Percentiles rank a stretch among this genome's conserved stretches.
Evolutionary conservation across 37 sponge, comb jelly and placozoan species (phyloP).

Genomic region (Bolinopsis microptera): DNA sequence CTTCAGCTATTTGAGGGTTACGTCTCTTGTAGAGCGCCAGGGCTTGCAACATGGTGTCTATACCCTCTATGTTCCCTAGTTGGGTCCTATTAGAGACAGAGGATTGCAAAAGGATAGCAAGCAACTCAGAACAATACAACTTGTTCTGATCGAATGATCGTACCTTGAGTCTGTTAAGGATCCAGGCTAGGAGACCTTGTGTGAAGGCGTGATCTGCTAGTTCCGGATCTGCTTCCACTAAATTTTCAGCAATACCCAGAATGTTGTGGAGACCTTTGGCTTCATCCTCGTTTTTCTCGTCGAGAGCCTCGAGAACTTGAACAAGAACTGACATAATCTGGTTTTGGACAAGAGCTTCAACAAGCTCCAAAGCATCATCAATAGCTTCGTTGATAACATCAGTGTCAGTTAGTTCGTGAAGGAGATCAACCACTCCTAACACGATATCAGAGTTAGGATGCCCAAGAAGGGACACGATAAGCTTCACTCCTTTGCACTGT

Average conservation of each 20-base stretch:
- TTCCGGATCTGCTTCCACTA: slow-evolving; percentile 80
- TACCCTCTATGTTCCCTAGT: slow-evolving; percentile 88
- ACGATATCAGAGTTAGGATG: slow-evolving; percentile 75
- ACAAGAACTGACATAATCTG: slow-evolving; percentile 85
- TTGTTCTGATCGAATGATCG: slow-evolving; percentile 94
- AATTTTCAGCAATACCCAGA: slow-evolving; percentile 89
- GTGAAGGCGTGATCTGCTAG: slow-evolving; percentile 77
- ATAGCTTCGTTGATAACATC: slow-evolving; percentile 70
- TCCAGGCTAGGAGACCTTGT: slow-evolving; percentile 89
- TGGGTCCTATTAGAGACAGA: slow-evolving; percentile 66
- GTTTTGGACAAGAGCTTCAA: slow-evolving; percentile 74
- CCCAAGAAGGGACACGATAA: slow-evolving; percentile 24
- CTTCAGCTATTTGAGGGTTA: slow-evolving; percentile 82
- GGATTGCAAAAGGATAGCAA: slow-evolving; percentile 89
- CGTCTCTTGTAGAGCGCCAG: slow-evolving; percentile 92
- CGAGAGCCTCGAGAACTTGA: slow-evolving; percentile 79
- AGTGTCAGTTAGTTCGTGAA: slow-evolving; percentile 93
- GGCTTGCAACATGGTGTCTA: slow-evolving; percentile 88
- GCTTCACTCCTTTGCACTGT: slow-evolving; percentile 65
- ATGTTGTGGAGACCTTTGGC: slow-evolving; percentile 92
- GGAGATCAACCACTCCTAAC: slow-evolving; percentile 83
- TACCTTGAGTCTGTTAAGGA: slow-evolving; percentile 79
- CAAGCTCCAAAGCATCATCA: slow-evolving; percentile 81
- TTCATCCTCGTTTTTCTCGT: slow-evolving; percentile 90
- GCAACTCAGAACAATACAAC: slow-evolving; percentile 86